Evolutionary conservation across 2,797 vertebrate genomes (phyloP), one percentile per base, ranked within the genome.

Genomic region (Rhynchotus rufescens): DNA sequence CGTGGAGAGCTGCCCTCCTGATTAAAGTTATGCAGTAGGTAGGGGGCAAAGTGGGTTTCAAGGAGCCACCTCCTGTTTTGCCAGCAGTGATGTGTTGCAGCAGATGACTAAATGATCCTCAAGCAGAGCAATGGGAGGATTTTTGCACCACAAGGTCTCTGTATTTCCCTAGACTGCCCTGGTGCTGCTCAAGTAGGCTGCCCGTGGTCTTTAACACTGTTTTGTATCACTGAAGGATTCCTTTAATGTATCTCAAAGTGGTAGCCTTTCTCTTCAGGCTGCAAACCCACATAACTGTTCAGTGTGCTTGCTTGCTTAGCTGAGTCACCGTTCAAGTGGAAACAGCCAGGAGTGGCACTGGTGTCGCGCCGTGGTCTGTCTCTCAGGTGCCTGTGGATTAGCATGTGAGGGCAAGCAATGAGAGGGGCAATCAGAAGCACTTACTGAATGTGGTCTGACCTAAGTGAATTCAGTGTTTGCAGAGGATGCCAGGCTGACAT

Each of bases 41-140:
- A 94, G 88, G 71, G 51, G 44, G 62, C 75, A 14, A 84, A 96
- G 91, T 92, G 86, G 15, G 59, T 78, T 80, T 96, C 79, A 80
- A 94, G 92, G 79, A 82, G 81, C 73, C 90, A 56, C 92, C 90
- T 47, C 66, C 75, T 85, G 91, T 84, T 95, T 75, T 67, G 38
- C 69, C 74, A 74, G 64, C 88, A 52, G 73, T 15, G 65, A 68
- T 75, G 23, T 3, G 6, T 5, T 74, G 66, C 75, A 81, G 9
- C 44, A 74, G 38, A 78, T 72, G 61, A 51, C 0, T 4, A 94
- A 96, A 91, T 84, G 92, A 84, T 84, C 92, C 59, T 95, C 91
- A 84, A 93, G 79, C 73, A 89, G 88, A 78, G 84, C 62, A 28
- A 52, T 21, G 38, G 51, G 25, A 60, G 56, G 30, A 38, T 80